Percentiles rank a stretch among this genome's conserved stretches.
Conservation (phyloP, 2,113 vertebrate species). For the Zosterops borbonicus region DNA sequence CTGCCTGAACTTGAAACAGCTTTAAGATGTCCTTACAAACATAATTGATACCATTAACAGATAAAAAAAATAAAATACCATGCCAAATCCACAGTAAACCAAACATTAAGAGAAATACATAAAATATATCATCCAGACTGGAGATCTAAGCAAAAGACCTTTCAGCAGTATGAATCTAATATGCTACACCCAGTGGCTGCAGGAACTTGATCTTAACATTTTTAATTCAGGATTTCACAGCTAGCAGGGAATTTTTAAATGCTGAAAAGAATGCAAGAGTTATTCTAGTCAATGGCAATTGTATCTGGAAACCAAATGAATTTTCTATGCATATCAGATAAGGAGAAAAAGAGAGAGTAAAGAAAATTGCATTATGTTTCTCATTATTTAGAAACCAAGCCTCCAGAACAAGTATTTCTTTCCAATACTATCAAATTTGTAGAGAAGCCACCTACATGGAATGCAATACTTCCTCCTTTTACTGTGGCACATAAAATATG, state of each 20-base stretch:
- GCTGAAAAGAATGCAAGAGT: background rate
- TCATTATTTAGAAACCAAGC: background rate
- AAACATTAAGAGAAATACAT: background rate
- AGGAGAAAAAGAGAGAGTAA: background rate
- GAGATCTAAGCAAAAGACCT: background rate
- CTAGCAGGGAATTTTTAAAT: background rate
- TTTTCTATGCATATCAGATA: background rate
- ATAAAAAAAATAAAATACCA: background rate
- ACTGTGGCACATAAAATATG: background rate
- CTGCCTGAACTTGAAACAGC: background rate
- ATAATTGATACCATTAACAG: background rate
- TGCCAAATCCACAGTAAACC: background rate
- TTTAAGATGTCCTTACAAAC: background rate
- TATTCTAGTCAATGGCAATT: background rate
- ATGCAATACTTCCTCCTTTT: background rate
- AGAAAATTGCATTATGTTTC: background rate
- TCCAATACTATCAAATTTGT: background rate
- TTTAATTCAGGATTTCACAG: background rate
- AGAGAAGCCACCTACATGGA: background rate
- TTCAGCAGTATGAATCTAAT: background rate
- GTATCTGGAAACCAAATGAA: background rate
- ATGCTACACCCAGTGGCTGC: background rate
- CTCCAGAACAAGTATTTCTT: background rate
- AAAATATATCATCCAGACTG: background rate
- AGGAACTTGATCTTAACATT: background rate